Percentiles rank a stretch among this genome's conserved stretches.
These are phyloP conservation scores for Oenanthe oenanthe DNA, from an alignment of 2,113 vertebrate genomes.

Conservation along the genomic window DNA sequence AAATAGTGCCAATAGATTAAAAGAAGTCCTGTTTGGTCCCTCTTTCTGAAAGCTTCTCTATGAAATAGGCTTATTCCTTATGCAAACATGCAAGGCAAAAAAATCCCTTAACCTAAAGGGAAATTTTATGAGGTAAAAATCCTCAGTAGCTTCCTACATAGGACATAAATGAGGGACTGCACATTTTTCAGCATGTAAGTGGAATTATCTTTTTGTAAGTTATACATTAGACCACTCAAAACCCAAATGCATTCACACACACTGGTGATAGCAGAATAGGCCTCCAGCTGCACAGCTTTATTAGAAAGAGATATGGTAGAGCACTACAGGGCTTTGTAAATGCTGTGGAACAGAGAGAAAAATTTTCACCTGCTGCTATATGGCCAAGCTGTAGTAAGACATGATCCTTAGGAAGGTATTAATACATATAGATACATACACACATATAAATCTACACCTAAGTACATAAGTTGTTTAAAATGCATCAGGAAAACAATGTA, in stretches of 20 bases:
- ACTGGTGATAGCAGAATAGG: not conserved
- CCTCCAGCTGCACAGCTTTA: conserved; percentile 6
- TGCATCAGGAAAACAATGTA: not conserved
- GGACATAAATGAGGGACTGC: not conserved
- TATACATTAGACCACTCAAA: not conserved
- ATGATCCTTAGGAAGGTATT: not conserved
- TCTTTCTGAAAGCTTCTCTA: not conserved
- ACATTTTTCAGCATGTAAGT: not conserved
- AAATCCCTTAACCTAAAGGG: not conserved
- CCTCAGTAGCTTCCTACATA: not conserved
- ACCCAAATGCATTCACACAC: not conserved
- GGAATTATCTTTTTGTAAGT: not conserved
- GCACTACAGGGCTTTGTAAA: not conserved
- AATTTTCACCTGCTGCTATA: not conserved
- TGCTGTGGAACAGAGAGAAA: not conserved
- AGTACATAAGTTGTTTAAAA: not conserved
- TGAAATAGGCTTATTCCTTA: not conserved
- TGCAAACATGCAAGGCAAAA: not conserved
- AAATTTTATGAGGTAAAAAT: not conserved
- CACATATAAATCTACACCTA: not conserved
- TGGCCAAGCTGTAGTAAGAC: not conserved
- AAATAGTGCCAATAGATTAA: not conserved
- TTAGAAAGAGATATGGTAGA: not conserved
- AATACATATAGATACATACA: not conserved
- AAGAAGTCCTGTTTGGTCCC: not conserved